These are phyloP conservation scores for Falcunculus frontatus DNA, from an alignment of 2,113 vertebrate species.

Conservation along the genomic window DNA sequence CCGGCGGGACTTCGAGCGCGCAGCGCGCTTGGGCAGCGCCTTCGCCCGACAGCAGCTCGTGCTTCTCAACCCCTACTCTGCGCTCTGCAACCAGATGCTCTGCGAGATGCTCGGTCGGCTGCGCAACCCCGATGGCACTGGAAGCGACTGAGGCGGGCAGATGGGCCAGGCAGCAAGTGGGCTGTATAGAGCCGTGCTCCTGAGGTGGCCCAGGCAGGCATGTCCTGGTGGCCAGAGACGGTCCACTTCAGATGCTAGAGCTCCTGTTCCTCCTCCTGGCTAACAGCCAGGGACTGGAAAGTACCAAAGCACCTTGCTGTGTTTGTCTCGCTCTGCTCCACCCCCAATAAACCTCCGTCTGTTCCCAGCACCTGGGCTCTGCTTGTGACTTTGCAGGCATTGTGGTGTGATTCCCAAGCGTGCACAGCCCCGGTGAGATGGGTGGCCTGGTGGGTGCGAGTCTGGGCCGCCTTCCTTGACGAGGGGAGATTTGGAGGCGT, in stretches of 20 bases:
- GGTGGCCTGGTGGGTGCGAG: fast-evolving
- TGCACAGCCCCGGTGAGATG: background rate
- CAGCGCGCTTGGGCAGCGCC: conserved; percentile 82
- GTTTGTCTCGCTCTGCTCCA: background rate
- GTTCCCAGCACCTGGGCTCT: background rate
- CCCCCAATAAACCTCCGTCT: background rate
- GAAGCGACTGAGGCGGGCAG: background rate
- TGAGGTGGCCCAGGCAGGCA: background rate
- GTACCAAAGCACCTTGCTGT: fast-evolving
- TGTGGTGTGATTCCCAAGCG: fast-evolving
- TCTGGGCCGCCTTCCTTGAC: fast-evolving
- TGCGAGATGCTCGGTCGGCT: conserved; percentile 81
- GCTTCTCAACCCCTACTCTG: conserved; percentile 88
- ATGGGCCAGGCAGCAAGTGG: fast-evolving
- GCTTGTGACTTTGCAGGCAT: fast-evolving
- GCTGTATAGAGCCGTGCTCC: background rate
- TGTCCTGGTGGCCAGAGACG: fast-evolving
- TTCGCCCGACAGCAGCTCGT: conserved; percentile 88
- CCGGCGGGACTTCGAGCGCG: conserved; percentile 77
- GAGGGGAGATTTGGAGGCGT: fast-evolving
- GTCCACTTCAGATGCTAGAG: background rate
- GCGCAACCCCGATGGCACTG: conserved; percentile 53
- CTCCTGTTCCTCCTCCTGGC: background rate
- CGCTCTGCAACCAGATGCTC: conserved; percentile 95
- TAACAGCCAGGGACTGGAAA: background rate